Evolutionary conservation across 2,797 vertebrate genomes (phyloP).

Genomic region (Gadopsis bispinosus): DNA sequence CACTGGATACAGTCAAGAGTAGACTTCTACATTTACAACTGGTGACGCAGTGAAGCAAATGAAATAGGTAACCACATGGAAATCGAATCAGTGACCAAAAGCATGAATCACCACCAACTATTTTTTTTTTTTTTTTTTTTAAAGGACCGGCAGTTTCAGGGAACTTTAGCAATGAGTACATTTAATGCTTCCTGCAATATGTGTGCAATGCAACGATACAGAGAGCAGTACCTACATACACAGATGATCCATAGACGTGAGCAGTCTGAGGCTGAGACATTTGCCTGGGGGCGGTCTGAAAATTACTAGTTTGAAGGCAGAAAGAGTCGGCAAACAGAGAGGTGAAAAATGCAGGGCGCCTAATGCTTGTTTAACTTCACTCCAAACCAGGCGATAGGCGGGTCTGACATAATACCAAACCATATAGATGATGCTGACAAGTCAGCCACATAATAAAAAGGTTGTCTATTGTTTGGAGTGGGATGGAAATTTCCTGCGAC

Average conservation of each 20-base stretch:
- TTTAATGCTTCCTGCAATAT: background rate
- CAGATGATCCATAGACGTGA: conserved; percentile 38
- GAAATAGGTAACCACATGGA: background rate
- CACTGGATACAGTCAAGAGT: conserved; percentile 7
- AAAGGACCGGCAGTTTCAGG: background rate
- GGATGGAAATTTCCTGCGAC: conserved; percentile 49
- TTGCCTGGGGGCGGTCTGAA: conserved; percentile 48
- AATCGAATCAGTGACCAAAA: background rate
- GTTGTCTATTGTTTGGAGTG: conserved; percentile 18
- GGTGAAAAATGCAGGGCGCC: conserved; percentile 47
- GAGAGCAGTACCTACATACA: background rate
- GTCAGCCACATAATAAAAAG: conserved; percentile 55
- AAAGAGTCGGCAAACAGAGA: conserved; percentile 51
- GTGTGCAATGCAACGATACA: background rate
- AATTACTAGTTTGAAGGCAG: conserved; percentile 61
- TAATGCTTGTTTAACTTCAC: conserved; percentile 51
- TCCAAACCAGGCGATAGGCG: conserved; percentile 46
- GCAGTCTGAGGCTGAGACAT: conserved; percentile 42
- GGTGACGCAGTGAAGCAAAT: background rate
- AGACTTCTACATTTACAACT: conserved; percentile 10
- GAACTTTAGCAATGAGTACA: conserved; percentile 6
- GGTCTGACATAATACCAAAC: conserved; percentile 35
- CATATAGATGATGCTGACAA: conserved; percentile 17
- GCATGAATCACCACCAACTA: background rate
- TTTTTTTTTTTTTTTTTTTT: background rate